A percentile compares a stretch with the other conserved stretches of the same genome.
Conservation (phyloP, 1,140 invertebrate species). For the Macrocentrus cingulum region DNA sequence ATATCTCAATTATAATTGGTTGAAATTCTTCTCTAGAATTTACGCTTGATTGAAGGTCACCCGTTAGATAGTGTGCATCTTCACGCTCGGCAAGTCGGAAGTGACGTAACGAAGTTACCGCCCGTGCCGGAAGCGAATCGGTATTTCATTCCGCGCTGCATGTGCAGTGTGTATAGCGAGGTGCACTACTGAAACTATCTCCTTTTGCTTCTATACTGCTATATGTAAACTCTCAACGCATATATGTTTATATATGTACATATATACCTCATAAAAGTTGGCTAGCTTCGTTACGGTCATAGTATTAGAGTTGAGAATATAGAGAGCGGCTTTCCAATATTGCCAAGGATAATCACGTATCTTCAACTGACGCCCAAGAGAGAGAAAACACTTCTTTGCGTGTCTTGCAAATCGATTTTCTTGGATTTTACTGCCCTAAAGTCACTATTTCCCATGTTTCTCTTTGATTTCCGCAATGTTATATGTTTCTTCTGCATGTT, state of each 20-base stretch:
- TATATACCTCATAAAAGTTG: conserved; percentile 3
- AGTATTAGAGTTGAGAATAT: not conserved
- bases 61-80: not conserved
- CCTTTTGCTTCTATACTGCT: no score
- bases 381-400: not conserved
- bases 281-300: conserved; percentile 9
- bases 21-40: no score
- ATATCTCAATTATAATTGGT: no score
- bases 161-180: no score
- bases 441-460: not conserved
- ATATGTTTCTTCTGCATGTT: not conserved
- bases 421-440: not conserved
- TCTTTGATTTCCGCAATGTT: not conserved
- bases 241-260: conserved; percentile 19
- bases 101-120: conserved; percentile 43
- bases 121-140: conserved; percentile 39
- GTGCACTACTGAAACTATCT: not conserved
- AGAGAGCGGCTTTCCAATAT: conserved; percentile 1
- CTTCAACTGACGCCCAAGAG: not conserved
- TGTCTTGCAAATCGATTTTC: conserved; percentile 1
- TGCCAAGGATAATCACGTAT: conserved; percentile 13
- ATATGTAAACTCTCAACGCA: no score
- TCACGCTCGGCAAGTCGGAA: conserved; percentile 33
- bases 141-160: conserved; percentile 32
- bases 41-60: no score